These are phyloP conservation scores for Oreotrochilus melanogaster DNA, from an alignment of 2,113 vertebrate species.

Conservation along the genomic window DNA sequence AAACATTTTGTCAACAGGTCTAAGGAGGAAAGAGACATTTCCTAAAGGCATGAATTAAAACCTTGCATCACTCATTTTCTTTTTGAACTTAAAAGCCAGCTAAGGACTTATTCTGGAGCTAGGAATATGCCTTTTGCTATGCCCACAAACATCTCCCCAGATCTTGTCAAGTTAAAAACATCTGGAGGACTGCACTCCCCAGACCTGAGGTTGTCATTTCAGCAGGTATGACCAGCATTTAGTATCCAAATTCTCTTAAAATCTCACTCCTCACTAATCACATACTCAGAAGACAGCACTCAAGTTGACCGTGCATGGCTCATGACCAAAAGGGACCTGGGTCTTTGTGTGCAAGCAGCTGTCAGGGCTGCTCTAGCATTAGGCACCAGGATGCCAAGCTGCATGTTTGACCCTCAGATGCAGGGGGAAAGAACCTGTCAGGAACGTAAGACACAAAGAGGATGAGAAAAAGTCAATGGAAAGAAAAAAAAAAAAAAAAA, in stretches of 20 bases:
- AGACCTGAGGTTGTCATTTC: not conserved
- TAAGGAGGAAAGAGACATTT: not conserved
- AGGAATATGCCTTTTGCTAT: not conserved
- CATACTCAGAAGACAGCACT: not conserved
- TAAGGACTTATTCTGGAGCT: not conserved
- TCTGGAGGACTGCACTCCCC: not conserved
- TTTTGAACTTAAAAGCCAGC: not conserved
- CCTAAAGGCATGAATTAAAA: not conserved
- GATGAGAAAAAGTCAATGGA: not conserved
- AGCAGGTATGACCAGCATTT: not conserved
- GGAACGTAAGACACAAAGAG: not conserved
- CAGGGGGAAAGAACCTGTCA: not conserved
- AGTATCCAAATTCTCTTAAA: not conserved
- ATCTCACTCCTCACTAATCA: not conserved
- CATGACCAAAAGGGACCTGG: not conserved
- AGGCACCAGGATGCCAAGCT: not conserved
- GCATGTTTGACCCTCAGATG: not conserved
- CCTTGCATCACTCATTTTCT: not conserved
- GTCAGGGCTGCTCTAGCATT: not conserved
- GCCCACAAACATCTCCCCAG: not conserved
- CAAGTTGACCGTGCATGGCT: not conserved
- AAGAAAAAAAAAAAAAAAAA: not conserved
- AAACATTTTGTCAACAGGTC: not conserved
- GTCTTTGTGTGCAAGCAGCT: not conserved
- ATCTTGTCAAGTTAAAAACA: not conserved